Percentiles rank a stretch among this genome's conserved stretches.
Conservation (phyloP, 2,113 vertebrate species). For the Aspidoscelis tigris region DNA sequence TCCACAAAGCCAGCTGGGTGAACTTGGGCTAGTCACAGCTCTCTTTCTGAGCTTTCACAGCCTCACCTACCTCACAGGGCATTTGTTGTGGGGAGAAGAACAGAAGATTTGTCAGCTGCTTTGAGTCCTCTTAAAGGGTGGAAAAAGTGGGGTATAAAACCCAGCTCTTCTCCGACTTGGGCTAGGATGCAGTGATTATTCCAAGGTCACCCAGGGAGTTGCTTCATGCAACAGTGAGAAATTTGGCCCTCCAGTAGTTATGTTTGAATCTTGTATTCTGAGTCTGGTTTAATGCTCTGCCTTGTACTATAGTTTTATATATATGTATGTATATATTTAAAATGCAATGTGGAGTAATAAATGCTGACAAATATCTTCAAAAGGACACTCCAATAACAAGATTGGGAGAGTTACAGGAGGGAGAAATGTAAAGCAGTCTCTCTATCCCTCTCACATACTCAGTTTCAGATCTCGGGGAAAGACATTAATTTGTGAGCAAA, state of each 20-base stretch:
- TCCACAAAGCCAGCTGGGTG: too few species aligned
- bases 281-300: background rate
- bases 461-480: slow-evolving; percentile 11
- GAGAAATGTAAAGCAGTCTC: background rate
- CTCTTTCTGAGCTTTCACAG: too few species aligned
- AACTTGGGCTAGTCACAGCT: too few species aligned
- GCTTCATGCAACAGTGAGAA: too few species aligned
- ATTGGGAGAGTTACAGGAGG: background rate
- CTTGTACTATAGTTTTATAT: background rate
- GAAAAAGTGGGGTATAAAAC: too few species aligned
- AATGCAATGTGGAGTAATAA: background rate
- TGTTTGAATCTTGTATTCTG: background rate
- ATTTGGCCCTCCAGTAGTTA: background rate
- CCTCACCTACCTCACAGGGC: too few species aligned
- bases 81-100: too few species aligned
- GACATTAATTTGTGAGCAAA: slow-evolving; percentile 30
- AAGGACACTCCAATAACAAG: background rate
- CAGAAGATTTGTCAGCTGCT: too few species aligned
- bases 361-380: background rate
- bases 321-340: background rate
- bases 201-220: too few species aligned
- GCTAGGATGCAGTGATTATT: too few species aligned
- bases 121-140: too few species aligned
- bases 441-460: slow-evolving; percentile 4
- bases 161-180: too few species aligned